These are phyloP conservation scores for Mythimna impura DNA, from an alignment of 2,888 invertebrate species.

Conservation along the genomic window DNA sequence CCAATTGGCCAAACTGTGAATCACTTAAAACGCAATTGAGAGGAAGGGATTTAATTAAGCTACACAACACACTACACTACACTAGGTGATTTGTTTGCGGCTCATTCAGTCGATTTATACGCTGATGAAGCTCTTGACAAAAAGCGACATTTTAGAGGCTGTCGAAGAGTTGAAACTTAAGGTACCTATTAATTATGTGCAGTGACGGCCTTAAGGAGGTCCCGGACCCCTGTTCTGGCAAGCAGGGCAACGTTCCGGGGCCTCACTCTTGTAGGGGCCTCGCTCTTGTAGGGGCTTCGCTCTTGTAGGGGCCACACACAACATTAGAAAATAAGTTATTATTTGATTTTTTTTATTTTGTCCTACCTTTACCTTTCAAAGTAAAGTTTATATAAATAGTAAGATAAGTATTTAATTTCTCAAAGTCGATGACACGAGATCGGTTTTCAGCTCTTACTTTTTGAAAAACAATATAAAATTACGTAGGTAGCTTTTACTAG, in stretches of 20 bases:
- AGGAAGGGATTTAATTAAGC: constrained; percentile 35
- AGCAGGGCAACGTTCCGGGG: too few relatives aligned
- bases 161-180: background rate
- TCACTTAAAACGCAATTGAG: constrained; percentile 42
- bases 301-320: background rate
- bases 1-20: constrained; percentile 25
- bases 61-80: background rate
- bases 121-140: background rate
- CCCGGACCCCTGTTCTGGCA: too few relatives aligned
- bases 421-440: background rate
- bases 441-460: background rate
- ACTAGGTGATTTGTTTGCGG: background rate
- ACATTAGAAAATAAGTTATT: background rate
- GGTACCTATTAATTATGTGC: too few relatives aligned
- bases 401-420: too few relatives aligned
- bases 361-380: background rate
- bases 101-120: constrained; percentile 3
- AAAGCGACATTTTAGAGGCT: background rate
- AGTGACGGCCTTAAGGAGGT: too few relatives aligned
- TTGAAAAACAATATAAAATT: background rate
- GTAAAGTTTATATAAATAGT: background rate
- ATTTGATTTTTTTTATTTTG: background rate
- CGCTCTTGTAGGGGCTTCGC: too few relatives aligned
- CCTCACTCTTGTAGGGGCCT: too few relatives aligned
- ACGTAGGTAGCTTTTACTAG: background rate